These are phyloP conservation scores for Lymantria monacha DNA, from an alignment of 2,888 invertebrate genomes.

Conservation along the genomic window DNA sequence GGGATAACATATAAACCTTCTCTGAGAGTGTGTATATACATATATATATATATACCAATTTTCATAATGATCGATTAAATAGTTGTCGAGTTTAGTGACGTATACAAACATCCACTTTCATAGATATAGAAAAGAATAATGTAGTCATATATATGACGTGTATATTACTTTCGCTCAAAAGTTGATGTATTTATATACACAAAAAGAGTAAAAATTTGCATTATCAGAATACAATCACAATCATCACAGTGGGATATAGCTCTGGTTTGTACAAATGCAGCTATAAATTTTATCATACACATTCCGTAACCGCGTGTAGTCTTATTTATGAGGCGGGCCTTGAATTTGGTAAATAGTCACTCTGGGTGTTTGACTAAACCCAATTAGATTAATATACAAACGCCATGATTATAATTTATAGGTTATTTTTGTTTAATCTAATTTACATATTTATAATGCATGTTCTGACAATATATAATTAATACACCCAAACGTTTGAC, in stretches of 20 bases:
- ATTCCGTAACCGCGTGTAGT: slow-evolving; percentile 61
- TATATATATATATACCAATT: too few relatives aligned
- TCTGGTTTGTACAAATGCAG: slow-evolving; percentile 60
- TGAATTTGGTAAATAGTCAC: slow-evolving; percentile 51
- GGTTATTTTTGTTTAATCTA: slow-evolving; percentile 13
- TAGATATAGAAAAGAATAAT: too few relatives aligned
- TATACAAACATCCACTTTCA: too few relatives aligned
- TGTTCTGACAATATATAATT: background rate
- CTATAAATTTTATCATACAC: slow-evolving; percentile 64
- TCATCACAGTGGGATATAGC: slow-evolving; percentile 56
- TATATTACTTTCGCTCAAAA: background rate
- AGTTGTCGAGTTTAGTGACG: too few relatives aligned
- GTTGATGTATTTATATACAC: background rate
- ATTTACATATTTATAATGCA: slow-evolving; percentile 4
- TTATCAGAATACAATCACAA: slow-evolving; percentile 40
- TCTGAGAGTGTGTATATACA: too few relatives aligned
- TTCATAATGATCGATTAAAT: too few relatives aligned
- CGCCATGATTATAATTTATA: slow-evolving; percentile 25
- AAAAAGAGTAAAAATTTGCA: slow-evolving; percentile 46
- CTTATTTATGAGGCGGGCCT: slow-evolving; percentile 64
- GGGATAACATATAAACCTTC: too few relatives aligned
- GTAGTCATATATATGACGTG: too few relatives aligned
- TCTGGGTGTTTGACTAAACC: slow-evolving; percentile 45
- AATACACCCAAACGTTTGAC: background rate
- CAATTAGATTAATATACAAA: slow-evolving; percentile 47